These are phyloP conservation scores for Amblyopsis rosae DNA, from an alignment of 2,113 vertebrate genomes.

Conservation along the genomic window DNA sequence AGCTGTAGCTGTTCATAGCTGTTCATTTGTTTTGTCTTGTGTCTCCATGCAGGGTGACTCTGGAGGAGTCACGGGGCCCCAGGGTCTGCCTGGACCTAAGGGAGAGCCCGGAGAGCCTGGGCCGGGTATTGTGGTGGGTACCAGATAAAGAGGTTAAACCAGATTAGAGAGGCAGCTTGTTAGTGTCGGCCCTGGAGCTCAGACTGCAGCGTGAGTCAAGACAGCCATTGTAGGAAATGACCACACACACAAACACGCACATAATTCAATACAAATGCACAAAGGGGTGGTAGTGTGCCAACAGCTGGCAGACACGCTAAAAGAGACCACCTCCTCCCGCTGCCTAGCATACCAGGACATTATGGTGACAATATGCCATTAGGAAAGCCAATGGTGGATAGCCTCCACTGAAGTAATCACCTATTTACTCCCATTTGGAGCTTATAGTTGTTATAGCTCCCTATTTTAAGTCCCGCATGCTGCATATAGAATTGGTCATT, in stretches of 20 bases:
- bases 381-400: conserved; percentile 52
- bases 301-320: conserved; percentile 26
- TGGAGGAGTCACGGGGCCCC: conserved; percentile 80
- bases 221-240: background rate
- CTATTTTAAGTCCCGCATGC: conserved; percentile 52
- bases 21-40: conserved; percentile 15
- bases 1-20: background rate
- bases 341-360: conserved; percentile 31
- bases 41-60: conserved; percentile 82
- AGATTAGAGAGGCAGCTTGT: background rate
- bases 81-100: conserved; percentile 88
- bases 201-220: background rate
- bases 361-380: conserved; percentile 50
- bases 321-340: conserved; percentile 28
- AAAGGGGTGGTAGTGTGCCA: conserved; percentile 15
- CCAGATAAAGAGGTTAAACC: conserved; percentile 7
- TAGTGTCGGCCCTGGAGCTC: no score
- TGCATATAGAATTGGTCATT: conserved; percentile 63
- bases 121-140: conserved; percentile 66
- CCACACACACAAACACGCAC: conserved; percentile 13
- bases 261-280: conserved; percentile 12
- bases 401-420: conserved; percentile 54
- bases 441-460: conserved; percentile 51
- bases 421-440: conserved; percentile 47
- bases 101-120: conserved; percentile 87